Conservation (phyloP, 1,140 invertebrate species). For the Papilio polytes region DNA sequence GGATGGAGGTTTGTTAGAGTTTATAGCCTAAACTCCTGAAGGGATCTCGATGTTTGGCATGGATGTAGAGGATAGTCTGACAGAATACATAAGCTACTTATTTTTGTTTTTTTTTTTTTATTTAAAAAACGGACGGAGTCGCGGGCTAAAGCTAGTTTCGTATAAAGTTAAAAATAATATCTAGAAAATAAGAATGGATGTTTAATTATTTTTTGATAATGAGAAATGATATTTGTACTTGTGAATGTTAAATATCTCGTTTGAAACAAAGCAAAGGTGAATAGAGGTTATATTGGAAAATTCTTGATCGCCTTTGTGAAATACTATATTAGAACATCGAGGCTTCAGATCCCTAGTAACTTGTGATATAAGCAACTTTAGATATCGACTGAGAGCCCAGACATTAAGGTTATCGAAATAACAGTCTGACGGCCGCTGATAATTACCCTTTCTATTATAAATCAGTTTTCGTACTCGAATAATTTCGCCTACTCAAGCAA, state of each 20-base stretch:
- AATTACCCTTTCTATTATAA: conserved; percentile 2
- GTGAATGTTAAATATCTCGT: background rate
- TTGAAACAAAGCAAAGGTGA: conserved; percentile 4
- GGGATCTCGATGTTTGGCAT: too few species aligned
- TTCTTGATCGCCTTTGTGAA: background rate
- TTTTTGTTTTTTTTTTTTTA: too few species aligned
- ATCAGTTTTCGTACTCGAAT: conserved; percentile 4
- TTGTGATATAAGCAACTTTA: background rate
- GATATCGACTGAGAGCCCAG: background rate
- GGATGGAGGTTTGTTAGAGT: too few species aligned
- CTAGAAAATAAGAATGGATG: too few species aligned
- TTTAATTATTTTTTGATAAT: background rate
- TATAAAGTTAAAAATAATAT: too few species aligned
- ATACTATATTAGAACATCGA: background rate
- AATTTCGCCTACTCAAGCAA: conserved; percentile 1
- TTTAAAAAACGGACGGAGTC: too few species aligned
- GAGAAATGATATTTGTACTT: background rate
- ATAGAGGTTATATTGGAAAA: background rate
- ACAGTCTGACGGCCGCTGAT: background rate
- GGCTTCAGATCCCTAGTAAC: background rate
- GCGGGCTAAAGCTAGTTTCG: too few species aligned
- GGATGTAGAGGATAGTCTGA: too few species aligned
- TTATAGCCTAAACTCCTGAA: too few species aligned
- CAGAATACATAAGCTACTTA: too few species aligned
- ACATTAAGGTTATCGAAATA: background rate